Evolutionary conservation across 2,888 invertebrate genomes (phyloP).

Genomic region (Diadegma fenestrale): DNA sequence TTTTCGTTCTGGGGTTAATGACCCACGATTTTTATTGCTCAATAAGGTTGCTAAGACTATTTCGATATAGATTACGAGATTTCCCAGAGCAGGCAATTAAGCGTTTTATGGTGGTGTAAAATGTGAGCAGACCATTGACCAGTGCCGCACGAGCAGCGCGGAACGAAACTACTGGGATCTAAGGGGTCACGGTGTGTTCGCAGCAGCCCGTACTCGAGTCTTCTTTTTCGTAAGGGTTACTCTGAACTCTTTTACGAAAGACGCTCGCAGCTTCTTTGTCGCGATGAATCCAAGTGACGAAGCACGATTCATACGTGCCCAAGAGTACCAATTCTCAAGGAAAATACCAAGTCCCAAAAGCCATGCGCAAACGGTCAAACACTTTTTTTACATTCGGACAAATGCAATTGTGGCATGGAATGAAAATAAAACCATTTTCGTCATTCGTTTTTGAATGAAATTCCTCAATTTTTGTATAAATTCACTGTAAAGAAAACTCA

Average conservation of each 20-base stretch:
- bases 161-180: not conserved
- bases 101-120: not conserved
- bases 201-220: not conserved
- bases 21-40: not conserved
- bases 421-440: not conserved
- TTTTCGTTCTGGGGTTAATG: too few species aligned
- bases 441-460: too few species aligned
- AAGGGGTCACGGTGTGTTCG: not conserved
- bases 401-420: not conserved
- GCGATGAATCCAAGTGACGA: conserved; percentile 1
- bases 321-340: conserved; percentile 17
- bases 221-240: not conserved
- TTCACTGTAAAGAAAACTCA: too few species aligned
- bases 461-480: too few species aligned
- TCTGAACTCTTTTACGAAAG: not conserved
- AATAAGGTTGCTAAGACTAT: not conserved
- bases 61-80: conserved; percentile 1
- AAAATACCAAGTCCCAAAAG: not conserved
- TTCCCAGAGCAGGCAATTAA: not conserved
- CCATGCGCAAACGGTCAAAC: not conserved
- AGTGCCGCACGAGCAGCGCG: not conserved
- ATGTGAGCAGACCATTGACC: not conserved
- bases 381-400: not conserved
- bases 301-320: conserved; percentile 1
- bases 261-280: not conserved